Evolutionary conservation across 2,888 invertebrate species (phyloP).

Genomic region (Heliconius aoede): DNA sequence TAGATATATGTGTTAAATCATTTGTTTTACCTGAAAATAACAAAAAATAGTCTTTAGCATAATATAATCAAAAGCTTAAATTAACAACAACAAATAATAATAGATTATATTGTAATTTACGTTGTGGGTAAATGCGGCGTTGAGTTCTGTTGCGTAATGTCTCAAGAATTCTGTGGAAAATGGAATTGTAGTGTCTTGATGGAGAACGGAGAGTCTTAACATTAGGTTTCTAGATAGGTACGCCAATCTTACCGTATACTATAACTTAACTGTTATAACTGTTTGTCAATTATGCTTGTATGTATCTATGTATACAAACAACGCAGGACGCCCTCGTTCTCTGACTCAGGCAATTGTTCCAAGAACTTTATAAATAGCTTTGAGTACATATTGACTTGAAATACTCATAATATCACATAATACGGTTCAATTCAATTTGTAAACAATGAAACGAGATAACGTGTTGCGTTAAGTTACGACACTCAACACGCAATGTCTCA

Average conservation of each 20-base stretch:
- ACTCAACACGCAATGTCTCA: no score
- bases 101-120: no score
- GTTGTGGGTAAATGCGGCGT: no score
- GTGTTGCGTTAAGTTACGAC: no score
- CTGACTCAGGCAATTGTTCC: conserved; percentile 54
- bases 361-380: conserved; percentile 48
- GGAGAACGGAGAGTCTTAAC: no score
- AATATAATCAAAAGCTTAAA: not conserved
- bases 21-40: conserved; percentile 18
- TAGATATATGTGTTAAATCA: not conserved
- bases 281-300: not conserved
- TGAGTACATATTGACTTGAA: conserved; percentile 41
- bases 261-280: not conserved
- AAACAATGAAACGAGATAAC: no score
- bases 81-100: no score
- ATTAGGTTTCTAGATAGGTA: no score
- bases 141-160: no score
- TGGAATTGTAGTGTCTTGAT: no score
- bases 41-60: not conserved
- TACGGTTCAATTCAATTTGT: not conserved
- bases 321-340: conserved; percentile 36
- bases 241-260: no score
- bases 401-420: conserved; percentile 21
- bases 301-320: not conserved
- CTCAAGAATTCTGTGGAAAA: no score